Percentiles rank a stretch among this genome's conserved stretches.
These are phyloP conservation scores for Thymallus thymallus DNA, from an alignment of 2,113 vertebrate genomes.

Conservation along the genomic window DNA sequence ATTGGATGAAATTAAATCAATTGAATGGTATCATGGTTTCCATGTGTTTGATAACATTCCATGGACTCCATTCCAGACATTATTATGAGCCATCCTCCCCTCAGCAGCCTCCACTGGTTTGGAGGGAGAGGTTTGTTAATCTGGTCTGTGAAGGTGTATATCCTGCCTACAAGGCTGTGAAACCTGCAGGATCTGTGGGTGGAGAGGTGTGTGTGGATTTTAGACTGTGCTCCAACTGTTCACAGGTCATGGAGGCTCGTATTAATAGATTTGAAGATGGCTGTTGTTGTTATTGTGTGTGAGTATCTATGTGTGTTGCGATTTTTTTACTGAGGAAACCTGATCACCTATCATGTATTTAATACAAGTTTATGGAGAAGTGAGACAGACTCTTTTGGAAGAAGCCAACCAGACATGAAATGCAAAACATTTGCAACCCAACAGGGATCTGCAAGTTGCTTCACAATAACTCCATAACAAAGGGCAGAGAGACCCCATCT, in stretches of 20 bases:
- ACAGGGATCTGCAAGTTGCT: conserved; percentile 14
- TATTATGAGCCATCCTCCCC: too few species aligned
- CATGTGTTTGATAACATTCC: too few species aligned
- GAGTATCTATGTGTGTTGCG: background rate
- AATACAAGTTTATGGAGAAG: conserved; percentile 8
- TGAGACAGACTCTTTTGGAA: conserved; percentile 11
- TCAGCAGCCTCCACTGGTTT: too few species aligned
- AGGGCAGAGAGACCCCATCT: conserved; percentile 25
- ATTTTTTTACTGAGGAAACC: conserved; percentile 28
- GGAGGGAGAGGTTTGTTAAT: conserved; percentile 25
- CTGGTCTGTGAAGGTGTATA: conserved; percentile 30
- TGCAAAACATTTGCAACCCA: conserved; percentile 46
- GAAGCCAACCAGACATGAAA: conserved; percentile 9
- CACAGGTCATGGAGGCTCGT: background rate
- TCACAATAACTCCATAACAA: conserved; percentile 32
- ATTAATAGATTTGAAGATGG: conserved; percentile 3
- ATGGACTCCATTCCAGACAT: too few species aligned
- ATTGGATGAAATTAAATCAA: too few species aligned
- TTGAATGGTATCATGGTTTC: too few species aligned
- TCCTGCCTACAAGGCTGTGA: conserved; percentile 40
- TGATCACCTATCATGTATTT: conserved; percentile 4
- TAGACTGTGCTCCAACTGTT: background rate
- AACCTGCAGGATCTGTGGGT: conserved; percentile 4
- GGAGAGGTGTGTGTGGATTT: conserved; percentile 1
- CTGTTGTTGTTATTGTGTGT: conserved; percentile 9